Conservation (phyloP, 2,113 vertebrate genomes). For the Geococcyx californianus region DNA sequence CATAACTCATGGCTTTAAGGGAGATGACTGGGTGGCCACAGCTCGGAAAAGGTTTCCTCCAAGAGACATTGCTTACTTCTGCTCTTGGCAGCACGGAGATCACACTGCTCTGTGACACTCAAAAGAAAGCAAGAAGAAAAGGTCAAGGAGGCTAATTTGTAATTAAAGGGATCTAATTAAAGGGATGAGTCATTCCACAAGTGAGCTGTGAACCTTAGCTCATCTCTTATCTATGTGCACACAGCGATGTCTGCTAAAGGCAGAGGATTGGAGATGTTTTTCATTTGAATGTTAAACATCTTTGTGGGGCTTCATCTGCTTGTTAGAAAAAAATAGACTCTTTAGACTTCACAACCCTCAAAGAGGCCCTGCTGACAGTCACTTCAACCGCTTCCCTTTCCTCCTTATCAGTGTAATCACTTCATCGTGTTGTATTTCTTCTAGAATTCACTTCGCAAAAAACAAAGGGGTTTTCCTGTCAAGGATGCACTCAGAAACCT, state of each 20-base stretch:
- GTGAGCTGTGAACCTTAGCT: constrained; percentile 16
- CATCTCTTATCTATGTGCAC: background rate
- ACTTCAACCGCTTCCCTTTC: background rate
- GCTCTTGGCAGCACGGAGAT: background rate
- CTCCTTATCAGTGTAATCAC: background rate
- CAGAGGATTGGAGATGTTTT: background rate
- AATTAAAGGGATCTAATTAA: constrained; percentile 56
- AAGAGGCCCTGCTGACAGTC: background rate
- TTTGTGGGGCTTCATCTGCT: background rate
- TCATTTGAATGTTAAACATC: background rate
- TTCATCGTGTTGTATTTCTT: background rate
- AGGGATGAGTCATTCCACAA: constrained; percentile 41
- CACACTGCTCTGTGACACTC: background rate
- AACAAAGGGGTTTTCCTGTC: background rate
- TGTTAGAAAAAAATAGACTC: background rate
- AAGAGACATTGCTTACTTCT: background rate
- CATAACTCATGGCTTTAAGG: background rate
- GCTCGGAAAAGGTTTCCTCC: background rate
- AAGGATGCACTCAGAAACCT: background rate
- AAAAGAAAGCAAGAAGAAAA: constrained; percentile 10
- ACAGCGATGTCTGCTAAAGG: background rate
- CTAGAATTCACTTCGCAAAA: background rate
- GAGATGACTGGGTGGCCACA: background rate
- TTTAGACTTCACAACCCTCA: background rate
- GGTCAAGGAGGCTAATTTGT: constrained; percentile 59